These are phyloP conservation scores for Muricea muricata DNA, from an alignment of 92 coral and sea anemone genomes.

Conservation along the genomic window DNA sequence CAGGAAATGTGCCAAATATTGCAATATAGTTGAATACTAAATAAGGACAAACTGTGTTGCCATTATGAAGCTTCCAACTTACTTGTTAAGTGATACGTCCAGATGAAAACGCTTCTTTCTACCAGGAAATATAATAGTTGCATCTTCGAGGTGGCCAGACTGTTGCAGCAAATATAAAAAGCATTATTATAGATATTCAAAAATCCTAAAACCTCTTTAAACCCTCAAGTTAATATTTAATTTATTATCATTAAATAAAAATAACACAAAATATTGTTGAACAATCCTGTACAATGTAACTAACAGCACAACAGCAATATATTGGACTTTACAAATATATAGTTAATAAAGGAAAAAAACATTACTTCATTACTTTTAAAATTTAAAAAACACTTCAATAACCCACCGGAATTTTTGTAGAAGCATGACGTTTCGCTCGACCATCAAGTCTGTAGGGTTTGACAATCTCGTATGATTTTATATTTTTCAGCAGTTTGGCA, in stretches of 20 bases:
- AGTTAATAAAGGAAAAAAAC: not conserved
- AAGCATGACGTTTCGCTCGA: constrained; percentile 8
- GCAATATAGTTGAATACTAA: not conserved
- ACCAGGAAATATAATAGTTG: constrained; percentile 59
- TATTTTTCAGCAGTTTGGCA: not conserved
- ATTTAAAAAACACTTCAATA: not conserved
- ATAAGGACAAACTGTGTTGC: not conserved
- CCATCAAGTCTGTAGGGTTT: constrained; percentile 35
- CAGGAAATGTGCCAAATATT: constrained; percentile 7
- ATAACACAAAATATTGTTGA: not conserved
- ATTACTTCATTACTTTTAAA: not conserved
- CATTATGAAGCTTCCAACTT: too few relatives aligned
- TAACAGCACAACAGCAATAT: not conserved
- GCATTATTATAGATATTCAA: not conserved
- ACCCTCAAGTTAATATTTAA: too few relatives aligned
- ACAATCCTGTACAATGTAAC: not conserved
- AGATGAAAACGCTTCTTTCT: constrained; percentile 63
- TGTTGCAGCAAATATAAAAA: constrained; percentile 15
- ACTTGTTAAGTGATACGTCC: constrained; percentile 72
- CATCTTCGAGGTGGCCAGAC: constrained; percentile 62
- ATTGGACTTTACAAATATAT: too few relatives aligned
- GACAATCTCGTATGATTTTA: constrained; percentile 34
- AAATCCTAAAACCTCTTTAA: not conserved
- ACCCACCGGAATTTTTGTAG: not conserved
- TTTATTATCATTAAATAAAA: too few relatives aligned